Percentiles rank a stretch among this genome's conserved stretches.
Conservation (phyloP, 2,888 invertebrate genomes). For the Sepioteuthis lessoniana region DNA sequence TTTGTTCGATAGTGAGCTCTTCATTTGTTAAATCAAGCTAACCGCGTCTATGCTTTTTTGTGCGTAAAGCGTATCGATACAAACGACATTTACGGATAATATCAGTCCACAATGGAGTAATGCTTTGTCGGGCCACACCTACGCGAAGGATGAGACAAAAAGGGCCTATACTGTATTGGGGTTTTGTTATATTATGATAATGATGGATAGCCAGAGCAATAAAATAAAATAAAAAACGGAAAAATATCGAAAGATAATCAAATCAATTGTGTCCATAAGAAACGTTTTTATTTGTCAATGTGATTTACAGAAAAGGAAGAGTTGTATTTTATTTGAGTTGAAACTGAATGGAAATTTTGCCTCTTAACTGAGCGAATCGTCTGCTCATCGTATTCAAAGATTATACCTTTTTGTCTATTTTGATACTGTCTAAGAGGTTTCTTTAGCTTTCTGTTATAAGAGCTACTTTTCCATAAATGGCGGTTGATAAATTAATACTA, state of each 20-base stretch:
- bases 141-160: background rate
- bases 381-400: background rate
- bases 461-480: background rate
- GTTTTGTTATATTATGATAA: background rate
- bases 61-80: background rate
- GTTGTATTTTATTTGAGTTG: background rate
- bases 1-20: background rate
- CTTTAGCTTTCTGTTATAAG: background rate
- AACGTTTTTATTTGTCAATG: background rate
- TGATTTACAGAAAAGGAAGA: background rate
- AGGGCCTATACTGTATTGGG: background rate
- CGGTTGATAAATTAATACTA: background rate
- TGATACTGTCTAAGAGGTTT: background rate
- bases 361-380: background rate
- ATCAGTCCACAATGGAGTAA: background rate
- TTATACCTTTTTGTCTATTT: background rate
- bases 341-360: background rate
- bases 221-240: background rate
- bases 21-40: background rate
- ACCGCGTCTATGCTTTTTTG: background rate
- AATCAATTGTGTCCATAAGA: background rate
- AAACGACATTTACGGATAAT: background rate
- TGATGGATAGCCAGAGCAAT: background rate
- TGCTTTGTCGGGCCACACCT: constrained; percentile 7
- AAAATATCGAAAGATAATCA: background rate